Percentiles rank a stretch among this genome's conserved stretches.
phyloP scores from a whole-genome alignment of 2,888 invertebrate genomes.

The Trilocha varians region DNA sequence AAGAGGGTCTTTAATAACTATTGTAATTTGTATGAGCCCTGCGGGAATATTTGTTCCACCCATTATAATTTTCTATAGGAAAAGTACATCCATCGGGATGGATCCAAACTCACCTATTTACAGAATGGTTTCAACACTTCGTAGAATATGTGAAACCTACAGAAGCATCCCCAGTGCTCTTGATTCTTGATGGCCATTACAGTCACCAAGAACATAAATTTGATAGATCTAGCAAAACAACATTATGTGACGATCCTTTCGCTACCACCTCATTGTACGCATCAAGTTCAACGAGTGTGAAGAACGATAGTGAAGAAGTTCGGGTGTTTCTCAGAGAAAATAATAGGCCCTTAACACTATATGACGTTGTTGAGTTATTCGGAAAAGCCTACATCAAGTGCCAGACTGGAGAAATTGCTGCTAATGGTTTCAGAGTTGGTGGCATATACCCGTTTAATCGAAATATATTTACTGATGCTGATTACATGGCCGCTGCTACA shows the following conservation, averaged over 20 bases:
- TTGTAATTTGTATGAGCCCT: conserved; percentile 18
- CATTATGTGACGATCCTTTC: too few relatives aligned
- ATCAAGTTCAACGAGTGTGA: too few relatives aligned
- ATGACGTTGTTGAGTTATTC: conserved; percentile 7
- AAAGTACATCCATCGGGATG: conserved; percentile 22
- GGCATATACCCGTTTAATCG: too few relatives aligned
- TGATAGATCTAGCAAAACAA: not conserved
- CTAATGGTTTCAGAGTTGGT: conserved; percentile 5
- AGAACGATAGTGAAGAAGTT: conserved; percentile 1
- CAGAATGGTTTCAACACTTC: conserved; percentile 1
- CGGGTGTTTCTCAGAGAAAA: not conserved
- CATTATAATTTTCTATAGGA: conserved; percentile 17
- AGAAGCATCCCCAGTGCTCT: conserved; percentile 1
- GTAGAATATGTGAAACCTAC: not conserved
- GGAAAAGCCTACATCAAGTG: conserved; percentile 8
- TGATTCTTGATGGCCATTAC: conserved; percentile 1
- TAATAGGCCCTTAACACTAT: conserved; percentile 5
- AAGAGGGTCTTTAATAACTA: conserved; percentile 20
- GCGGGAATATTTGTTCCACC: conserved; percentile 20
- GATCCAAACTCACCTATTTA: conserved; percentile 11
- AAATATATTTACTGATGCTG: conserved; percentile 8
- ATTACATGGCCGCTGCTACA: conserved; percentile 7
- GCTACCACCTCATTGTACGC: too few relatives aligned
- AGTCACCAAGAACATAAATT: not conserved
- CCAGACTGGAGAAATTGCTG: too few relatives aligned